Evolutionary conservation across 2,888 invertebrate species (phyloP), one percentile per base, ranked within the genome.

Genomic region (Caenorhabditis imperialis): DNA sequence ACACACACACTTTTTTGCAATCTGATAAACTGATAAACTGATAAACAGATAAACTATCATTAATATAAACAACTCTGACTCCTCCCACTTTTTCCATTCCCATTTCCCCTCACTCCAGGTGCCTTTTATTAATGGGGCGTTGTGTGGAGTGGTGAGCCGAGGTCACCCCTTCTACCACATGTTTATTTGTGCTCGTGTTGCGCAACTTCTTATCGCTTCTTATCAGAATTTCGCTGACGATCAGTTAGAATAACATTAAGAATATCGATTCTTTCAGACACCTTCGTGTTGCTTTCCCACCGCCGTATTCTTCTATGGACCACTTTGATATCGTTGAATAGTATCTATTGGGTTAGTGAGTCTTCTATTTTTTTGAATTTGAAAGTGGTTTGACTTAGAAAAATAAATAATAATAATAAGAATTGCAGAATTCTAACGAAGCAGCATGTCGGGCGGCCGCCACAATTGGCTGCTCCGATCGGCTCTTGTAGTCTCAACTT

Each of bases 391-490:
- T n/a, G n/a, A n/a, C n/a, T n/a, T 3, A 42, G 12, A 16, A 10
- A n/a, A 42, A 18, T 35, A 25, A 14, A 8, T 3, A 54, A 18
- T 2, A 18, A 18, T 7, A 27, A 14, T 0, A 44, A 25, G 14
- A 14, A 1, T 70, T 61, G 35, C 54, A 70, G 70, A 61, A 48
- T 20, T 55, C 42, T 55, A 61, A 42, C 70, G 55, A 70, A 57
- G 27, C 25, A 44, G 54, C 58, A 63, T 23, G 61, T 67, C 60
- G 73, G 61, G 61, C 55, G 65, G 60, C 55, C 67, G 60, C 55
- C 67, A 40, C 42, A 65, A 55, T 42, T 61, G 73, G 67, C 65
- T 73, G 44, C 20, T 54, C 60, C 54, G 67, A 50, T 65, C 67
- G 44, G 61, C 63, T 16, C 30, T 67, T 35, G 27, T 65, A 65